Evolutionary conservation across 2,113 vertebrate species (phyloP).

Genomic region (Otis tarda): DNA sequence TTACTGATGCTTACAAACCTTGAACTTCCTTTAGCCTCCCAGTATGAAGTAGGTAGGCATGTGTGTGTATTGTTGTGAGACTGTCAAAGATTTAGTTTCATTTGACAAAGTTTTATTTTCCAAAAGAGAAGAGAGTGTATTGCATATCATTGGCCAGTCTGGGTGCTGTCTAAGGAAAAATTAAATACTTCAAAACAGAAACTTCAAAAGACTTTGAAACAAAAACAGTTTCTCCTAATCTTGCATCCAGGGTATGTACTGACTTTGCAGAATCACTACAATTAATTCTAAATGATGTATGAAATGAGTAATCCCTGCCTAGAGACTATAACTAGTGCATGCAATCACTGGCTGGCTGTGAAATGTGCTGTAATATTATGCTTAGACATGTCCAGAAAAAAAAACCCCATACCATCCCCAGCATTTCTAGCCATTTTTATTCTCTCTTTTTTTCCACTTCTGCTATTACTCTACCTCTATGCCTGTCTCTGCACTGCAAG

Average conservation of each 20-base stretch:
- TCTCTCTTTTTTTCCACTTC: background rate
- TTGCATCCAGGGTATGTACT: background rate
- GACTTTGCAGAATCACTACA: slow-evolving; percentile 13
- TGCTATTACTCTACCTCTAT: background rate
- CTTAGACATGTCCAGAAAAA: background rate
- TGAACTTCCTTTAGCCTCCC: background rate
- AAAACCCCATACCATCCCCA: background rate
- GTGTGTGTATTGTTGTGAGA: background rate
- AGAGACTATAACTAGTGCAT: background rate
- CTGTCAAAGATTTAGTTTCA: background rate
- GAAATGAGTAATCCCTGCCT: slow-evolving; percentile 21
- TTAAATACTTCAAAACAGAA: slow-evolving; percentile 3
- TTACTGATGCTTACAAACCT: background rate
- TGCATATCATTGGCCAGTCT: background rate
- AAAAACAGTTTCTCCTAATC: background rate
- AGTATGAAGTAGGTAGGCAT: background rate
- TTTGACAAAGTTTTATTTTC: background rate
- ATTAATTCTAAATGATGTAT: slow-evolving; percentile 42
- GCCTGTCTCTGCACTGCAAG: fast-evolving
- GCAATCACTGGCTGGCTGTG: background rate
- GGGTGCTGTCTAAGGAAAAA: background rate
- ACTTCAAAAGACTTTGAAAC: slow-evolving; percentile 30
- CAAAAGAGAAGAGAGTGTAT: background rate
- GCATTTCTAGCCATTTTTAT: background rate
- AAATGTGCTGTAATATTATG: slow-evolving; percentile 8